phyloP scores from a whole-genome alignment of 2,797 vertebrate genomes.

The Oreortyx pictus region DNA sequence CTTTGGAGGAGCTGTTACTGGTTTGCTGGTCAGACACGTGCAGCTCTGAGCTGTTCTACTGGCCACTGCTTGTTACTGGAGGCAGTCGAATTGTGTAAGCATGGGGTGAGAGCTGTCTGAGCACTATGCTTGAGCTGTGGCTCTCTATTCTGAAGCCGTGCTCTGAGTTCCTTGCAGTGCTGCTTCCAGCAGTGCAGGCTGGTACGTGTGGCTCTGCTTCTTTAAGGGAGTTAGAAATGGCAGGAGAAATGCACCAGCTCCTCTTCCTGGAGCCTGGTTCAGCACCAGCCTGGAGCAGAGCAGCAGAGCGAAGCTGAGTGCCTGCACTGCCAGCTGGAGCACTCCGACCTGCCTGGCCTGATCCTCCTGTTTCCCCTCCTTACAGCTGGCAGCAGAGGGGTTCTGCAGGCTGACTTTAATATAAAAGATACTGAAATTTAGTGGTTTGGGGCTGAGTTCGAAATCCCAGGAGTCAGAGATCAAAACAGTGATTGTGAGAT shows the following conservation, averaged over 20 bases:
- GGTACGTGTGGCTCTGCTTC: not conserved
- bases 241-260: too few relatives aligned
- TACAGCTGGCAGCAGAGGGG: not conserved
- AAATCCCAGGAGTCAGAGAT: not conserved
- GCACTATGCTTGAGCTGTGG: not conserved
- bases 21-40: not conserved
- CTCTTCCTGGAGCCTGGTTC: not conserved
- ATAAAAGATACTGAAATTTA: not conserved
- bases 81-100: not conserved
- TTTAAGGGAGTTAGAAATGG: fast-evolving
- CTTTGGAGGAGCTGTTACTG: not conserved
- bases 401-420: slow-evolving; percentile 5
- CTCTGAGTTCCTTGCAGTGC: not conserved
- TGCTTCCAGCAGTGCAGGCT: not conserved
- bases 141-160: not conserved
- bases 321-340: not conserved
- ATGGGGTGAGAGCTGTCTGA: not conserved
- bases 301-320: not conserved
- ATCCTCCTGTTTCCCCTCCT: slow-evolving; percentile 34
- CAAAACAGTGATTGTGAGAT: fast-evolving
- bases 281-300: not conserved
- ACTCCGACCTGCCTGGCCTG: slow-evolving; percentile 50
- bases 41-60: not conserved
- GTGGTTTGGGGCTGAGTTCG: not conserved
- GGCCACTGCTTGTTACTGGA: not conserved